A percentile compares a stretch with the other conserved stretches of the same genome.
phyloP scores from a whole-genome alignment of 2,888 invertebrate species.

The Acleris laterana region DNA sequence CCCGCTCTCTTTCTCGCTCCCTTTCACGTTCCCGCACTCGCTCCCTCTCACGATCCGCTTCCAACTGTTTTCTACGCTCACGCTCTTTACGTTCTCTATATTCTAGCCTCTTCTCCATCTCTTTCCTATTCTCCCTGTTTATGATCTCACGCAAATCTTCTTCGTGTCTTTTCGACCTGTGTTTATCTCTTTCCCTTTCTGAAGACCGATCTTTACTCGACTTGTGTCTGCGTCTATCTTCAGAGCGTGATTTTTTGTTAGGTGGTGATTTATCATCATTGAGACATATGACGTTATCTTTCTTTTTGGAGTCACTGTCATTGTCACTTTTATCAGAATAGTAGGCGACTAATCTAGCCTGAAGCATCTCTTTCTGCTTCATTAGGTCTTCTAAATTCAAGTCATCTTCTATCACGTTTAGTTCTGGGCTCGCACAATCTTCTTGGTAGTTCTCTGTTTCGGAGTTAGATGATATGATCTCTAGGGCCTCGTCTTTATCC shows the following conservation, averaged over 20 bases:
- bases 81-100: constrained; percentile 65
- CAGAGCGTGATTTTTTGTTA: constrained; percentile 64
- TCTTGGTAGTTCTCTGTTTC: constrained; percentile 86
- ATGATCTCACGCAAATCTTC: constrained; percentile 75
- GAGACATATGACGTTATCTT: constrained; percentile 75
- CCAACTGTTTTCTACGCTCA: constrained; percentile 60
- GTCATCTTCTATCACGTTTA: constrained; percentile 92
- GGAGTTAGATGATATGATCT: constrained; percentile 88
- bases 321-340: constrained; percentile 87
- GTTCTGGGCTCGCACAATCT: constrained; percentile 89
- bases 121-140: constrained; percentile 64
- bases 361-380: constrained; percentile 93
- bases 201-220: constrained; percentile 62
- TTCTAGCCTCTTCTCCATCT: constrained; percentile 62
- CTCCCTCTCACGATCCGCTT: constrained; percentile 52
- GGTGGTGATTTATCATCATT: constrained; percentile 77
- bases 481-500: constrained; percentile 68
- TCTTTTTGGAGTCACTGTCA: constrained; percentile 63
- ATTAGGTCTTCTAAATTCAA: constrained; percentile 94
- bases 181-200: constrained; percentile 56
- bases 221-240: constrained; percentile 60
- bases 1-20: constrained; percentile 51
- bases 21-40: constrained; percentile 47
- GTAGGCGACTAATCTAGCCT: constrained; percentile 91
- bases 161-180: constrained; percentile 60